These are phyloP conservation scores for Callipepla squamata DNA, from an alignment of 2,113 vertebrate genomes.

Conservation along the genomic window DNA sequence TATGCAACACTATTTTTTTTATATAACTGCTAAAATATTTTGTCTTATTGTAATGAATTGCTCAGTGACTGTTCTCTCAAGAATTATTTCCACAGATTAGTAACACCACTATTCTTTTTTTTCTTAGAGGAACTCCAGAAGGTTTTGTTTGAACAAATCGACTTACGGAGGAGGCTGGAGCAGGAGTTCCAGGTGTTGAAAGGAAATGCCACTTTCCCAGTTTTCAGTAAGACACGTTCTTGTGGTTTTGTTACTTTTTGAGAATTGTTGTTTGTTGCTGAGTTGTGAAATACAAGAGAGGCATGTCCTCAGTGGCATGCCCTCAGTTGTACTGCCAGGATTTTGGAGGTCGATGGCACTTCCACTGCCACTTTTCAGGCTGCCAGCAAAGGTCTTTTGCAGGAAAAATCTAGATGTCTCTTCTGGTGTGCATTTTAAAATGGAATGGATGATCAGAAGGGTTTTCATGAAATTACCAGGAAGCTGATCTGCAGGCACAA, in stretches of 20 bases:
- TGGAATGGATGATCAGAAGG: neutral
- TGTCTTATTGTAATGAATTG: constrained; percentile 79
- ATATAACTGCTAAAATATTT: constrained; percentile 78
- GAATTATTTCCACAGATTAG: constrained; percentile 78
- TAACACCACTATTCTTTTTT: constrained; percentile 65
- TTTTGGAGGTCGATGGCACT: neutral
- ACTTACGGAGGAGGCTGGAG: constrained; percentile 93
- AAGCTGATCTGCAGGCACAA: neutral
- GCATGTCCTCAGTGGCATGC: neutral
- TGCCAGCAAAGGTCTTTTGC: neutral
- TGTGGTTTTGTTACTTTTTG: neutral
- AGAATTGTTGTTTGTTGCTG: neutral
- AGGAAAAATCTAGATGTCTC: neutral
- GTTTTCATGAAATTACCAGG: neutral
- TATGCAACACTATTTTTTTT: constrained; percentile 67
- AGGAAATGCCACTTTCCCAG: constrained; percentile 92
- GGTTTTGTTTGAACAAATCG: constrained; percentile 97
- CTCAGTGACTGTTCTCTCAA: constrained; percentile 69
- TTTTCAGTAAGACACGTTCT: constrained; percentile 88
- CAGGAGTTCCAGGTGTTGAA: constrained; percentile 97
- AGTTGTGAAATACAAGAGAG: neutral
- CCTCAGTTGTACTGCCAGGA: neutral
- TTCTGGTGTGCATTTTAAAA: neutral
- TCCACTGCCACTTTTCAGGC: neutral
- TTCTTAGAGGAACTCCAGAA: constrained; percentile 97